A percentile compares a stretch with the other conserved stretches of the same genome.
These are phyloP conservation scores for Mormyrus hasselquistii DNA, from an alignment of 2,797 vertebrate genomes.

Conservation along the genomic window DNA sequence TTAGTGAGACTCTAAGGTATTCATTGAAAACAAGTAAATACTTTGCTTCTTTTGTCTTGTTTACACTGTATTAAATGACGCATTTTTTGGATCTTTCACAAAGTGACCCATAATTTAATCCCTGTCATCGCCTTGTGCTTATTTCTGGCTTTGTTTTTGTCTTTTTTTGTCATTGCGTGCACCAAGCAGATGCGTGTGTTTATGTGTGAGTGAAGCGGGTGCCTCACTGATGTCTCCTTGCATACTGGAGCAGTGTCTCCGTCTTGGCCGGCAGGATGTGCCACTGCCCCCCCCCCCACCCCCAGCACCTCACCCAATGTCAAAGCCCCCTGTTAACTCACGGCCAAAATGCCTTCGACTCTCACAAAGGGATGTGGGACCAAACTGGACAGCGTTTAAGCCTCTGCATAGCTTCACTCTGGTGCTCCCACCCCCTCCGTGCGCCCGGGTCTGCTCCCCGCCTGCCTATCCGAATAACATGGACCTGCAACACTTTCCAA, in stretches of 20 bases:
- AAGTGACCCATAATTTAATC: neutral
- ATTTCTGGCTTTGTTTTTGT: neutral
- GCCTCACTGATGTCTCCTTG: neutral
- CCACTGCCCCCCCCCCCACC: neutral
- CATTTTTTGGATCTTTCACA: neutral
- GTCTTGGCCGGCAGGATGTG: neutral
- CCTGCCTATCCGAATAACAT: neutral
- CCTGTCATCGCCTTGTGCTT: neutral
- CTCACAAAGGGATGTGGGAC: slow-evolving; percentile 3
- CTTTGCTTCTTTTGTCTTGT: neutral
- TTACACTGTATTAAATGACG: neutral
- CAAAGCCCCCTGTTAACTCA: slow-evolving; percentile 9
- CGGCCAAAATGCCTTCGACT: slow-evolving; percentile 12
- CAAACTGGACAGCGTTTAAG: neutral
- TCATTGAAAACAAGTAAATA: neutral
- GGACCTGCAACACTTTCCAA: neutral
- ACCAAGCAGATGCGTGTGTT: neutral
- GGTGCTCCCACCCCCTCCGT: neutral
- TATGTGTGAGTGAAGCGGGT: neutral
- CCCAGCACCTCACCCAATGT: neutral
- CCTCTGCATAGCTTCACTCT: neutral
- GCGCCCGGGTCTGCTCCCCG: neutral
- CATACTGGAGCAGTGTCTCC: neutral
- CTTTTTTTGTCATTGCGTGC: neutral
- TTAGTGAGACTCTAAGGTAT: neutral